Evolutionary conservation across 2,888 invertebrate species (phyloP).

Genomic region (Drosophila testacea): DNA sequence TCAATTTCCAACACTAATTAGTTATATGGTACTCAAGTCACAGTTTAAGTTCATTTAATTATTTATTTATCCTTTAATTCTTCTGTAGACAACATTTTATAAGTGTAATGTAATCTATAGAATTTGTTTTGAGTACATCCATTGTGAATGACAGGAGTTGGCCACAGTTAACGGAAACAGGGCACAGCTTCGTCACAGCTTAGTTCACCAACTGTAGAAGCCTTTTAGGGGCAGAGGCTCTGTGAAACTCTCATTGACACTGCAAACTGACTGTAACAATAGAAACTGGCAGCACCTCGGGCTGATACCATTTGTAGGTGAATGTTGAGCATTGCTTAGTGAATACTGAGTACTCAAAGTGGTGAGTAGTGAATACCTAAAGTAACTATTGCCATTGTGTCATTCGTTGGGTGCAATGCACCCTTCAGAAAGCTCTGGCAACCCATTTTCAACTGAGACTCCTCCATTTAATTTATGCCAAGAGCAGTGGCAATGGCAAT

Average conservation of each 20-base stretch:
- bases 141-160: constrained; percentile 13
- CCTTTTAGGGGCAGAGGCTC: constrained; percentile 20
- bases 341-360: constrained; percentile 3
- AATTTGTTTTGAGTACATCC: not conserved
- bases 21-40: too few species aligned
- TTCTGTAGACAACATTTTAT: too few species aligned
- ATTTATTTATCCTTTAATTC: too few species aligned
- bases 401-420: constrained; percentile 45
- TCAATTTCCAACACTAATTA: too few species aligned
- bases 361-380: constrained; percentile 12
- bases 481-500: constrained; percentile 65
- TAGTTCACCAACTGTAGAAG: constrained; percentile 19
- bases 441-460: constrained; percentile 57
- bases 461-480: constrained; percentile 73
- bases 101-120: too few species aligned
- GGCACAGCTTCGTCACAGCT: constrained; percentile 45
- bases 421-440: constrained; percentile 34
- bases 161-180: constrained; percentile 41
- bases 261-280: constrained; percentile 28
- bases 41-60: too few species aligned
- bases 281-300: constrained; percentile 33
- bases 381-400: constrained; percentile 33
- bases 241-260: constrained; percentile 34
- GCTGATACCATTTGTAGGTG: constrained; percentile 51
- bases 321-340: constrained; percentile 17